Evolutionary conservation across 1,140 invertebrate species (phyloP).

Genomic region (Theocolax elegans): DNA sequence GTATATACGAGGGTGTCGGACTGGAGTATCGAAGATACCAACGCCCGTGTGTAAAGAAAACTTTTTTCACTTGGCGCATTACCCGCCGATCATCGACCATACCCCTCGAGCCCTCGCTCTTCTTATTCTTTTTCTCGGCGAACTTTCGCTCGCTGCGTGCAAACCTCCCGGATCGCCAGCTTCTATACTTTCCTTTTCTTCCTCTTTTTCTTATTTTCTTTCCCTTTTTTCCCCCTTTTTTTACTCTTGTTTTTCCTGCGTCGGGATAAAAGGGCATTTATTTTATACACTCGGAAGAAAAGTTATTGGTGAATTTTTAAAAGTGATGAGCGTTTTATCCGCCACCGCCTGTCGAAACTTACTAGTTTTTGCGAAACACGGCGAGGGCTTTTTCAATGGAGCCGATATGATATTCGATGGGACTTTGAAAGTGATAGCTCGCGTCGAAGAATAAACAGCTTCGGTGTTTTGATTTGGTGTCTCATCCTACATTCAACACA

Average conservation of each 20-base stretch:
- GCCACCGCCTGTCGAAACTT: not conserved
- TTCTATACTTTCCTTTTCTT: no score
- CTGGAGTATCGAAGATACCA: conserved; percentile 4
- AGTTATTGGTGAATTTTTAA: conserved; percentile 1
- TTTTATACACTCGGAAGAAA: conserved; percentile 1
- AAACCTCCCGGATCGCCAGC: no score
- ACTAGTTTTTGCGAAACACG: not conserved
- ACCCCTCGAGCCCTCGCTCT: conserved; percentile 9
- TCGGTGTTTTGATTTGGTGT: no score
- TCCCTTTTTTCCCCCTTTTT: not conserved
- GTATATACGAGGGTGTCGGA: no score
- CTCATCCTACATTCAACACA: no score
- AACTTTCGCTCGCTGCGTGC: no score
- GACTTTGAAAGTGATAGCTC: no score
- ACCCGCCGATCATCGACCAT: conserved; percentile 50
- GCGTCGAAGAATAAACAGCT: no score
- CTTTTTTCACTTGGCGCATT: conserved; percentile 53
- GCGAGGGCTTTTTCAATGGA: not conserved
- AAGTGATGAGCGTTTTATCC: not conserved
- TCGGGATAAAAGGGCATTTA: not conserved
- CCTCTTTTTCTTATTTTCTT: no score
- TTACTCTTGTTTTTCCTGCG: no score
- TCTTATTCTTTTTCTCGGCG: no score
- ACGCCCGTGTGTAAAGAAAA: conserved; percentile 29
- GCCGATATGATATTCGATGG: not conserved